Conservation (phyloP, 1,140 invertebrate species). For the Phymorhynchus buccinoides region DNA sequence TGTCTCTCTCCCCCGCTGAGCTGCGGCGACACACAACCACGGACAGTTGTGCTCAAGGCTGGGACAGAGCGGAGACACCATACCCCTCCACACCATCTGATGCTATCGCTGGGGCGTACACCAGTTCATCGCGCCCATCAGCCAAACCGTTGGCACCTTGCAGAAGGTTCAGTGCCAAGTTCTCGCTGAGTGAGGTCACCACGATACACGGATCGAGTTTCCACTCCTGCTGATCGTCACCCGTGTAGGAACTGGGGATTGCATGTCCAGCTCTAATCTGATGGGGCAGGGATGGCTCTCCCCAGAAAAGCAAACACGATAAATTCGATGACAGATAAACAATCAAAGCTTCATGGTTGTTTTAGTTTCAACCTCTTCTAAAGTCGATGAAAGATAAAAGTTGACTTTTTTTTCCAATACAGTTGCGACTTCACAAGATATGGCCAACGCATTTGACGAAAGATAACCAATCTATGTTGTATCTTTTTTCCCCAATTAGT, state of each 20-base stretch:
- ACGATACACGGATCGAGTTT: neutral
- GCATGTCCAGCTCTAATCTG: neutral
- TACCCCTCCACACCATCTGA: neutral
- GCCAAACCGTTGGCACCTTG: constrained; percentile 6
- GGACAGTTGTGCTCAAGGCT: neutral
- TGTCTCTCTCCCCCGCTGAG: neutral
- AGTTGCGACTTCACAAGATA: too few species aligned
- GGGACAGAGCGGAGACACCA: too few species aligned
- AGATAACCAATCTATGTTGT: neutral
- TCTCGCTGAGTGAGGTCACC: neutral
- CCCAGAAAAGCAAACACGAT: neutral
- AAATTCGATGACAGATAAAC: neutral
- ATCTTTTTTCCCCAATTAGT: neutral
- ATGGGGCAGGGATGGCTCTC: neutral
- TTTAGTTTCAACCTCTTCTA: too few species aligned
- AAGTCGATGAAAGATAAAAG: too few species aligned
- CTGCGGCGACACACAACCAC: neutral
- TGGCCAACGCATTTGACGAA: too few species aligned
- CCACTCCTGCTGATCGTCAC: neutral
- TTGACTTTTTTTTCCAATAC: too few species aligned
- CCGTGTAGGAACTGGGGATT: neutral
- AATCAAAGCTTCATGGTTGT: too few species aligned
- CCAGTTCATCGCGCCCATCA: neutral
- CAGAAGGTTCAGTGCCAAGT: neutral
- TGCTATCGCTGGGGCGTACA: neutral